Conservation (phyloP, 2,888 invertebrate species). For the Didymodactylos carnosus region DNA sequence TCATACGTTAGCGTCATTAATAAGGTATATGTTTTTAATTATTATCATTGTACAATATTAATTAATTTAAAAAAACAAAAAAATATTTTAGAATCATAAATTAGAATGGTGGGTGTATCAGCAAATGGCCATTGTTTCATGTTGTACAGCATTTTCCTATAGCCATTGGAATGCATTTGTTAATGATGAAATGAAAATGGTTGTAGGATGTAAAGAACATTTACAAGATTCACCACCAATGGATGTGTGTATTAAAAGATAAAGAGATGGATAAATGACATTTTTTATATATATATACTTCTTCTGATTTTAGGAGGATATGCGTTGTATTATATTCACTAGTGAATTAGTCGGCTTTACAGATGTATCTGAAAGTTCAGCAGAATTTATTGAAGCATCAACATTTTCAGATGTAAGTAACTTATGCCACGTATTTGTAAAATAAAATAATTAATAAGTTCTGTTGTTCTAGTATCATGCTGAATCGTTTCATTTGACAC, state of each 20-base stretch:
- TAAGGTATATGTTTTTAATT: conserved; percentile 21
- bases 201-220: conserved; percentile 20
- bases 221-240: neutral
- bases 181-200: conserved; percentile 21
- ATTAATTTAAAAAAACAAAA: neutral
- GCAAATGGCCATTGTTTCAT: conserved; percentile 30
- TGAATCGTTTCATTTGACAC: neutral
- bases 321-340: neutral
- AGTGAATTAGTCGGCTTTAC: neutral
- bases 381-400: neutral
- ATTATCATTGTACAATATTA: neutral
- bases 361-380: neutral
- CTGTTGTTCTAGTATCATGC: neutral
- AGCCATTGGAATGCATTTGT: conserved; percentile 31
- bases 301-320: neutral
- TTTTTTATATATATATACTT: no score
- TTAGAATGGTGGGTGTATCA: conserved; percentile 27
- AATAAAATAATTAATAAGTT: neutral
- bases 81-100: conserved; percentile 22
- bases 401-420: neutral
- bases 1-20: conserved; percentile 31
- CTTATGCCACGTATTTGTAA: neutral
- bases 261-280: no score
- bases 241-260: neutral
- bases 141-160: conserved; percentile 29